Percentiles rank a stretch among this genome's conserved stretches.
phyloP scores from a whole-genome alignment of 2,888 invertebrate genomes.

The Platycheirus albimanus region DNA sequence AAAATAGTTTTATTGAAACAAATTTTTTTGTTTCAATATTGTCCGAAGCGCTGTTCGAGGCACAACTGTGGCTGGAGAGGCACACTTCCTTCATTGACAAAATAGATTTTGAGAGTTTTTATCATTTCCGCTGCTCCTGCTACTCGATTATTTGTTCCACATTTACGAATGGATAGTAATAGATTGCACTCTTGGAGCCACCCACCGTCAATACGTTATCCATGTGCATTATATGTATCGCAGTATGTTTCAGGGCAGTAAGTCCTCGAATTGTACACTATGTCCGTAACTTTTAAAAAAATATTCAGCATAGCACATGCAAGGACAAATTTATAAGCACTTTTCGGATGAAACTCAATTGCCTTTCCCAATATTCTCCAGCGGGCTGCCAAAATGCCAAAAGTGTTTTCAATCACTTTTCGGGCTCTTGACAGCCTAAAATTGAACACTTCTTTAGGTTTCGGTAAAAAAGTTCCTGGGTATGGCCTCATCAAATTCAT shows the following conservation, averaged over 20 bases:
- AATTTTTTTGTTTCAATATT: no score
- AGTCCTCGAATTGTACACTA: background rate
- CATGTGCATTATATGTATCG: background rate
- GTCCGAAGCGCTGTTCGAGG: no score
- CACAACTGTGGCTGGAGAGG: no score
- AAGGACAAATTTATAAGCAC: background rate
- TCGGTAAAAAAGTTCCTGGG: background rate
- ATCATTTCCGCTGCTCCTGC: background rate
- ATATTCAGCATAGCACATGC: slow-evolving; percentile 1
- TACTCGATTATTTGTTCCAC: slow-evolving; percentile 14
- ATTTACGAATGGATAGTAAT: slow-evolving; percentile 17
- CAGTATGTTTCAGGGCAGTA: slow-evolving; percentile 1
- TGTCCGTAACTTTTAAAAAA: slow-evolving; percentile 12
- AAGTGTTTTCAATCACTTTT: background rate
- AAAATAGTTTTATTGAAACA: no score
- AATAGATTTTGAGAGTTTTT: background rate
- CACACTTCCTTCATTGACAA: no score
- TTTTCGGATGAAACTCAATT: slow-evolving; percentile 5
- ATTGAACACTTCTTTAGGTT: slow-evolving; percentile 16
- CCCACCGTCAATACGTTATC: background rate
- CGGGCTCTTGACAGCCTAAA: slow-evolving; percentile 5
- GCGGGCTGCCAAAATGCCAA: slow-evolving; percentile 15
- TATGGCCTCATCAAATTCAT: background rate
- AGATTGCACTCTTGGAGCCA: background rate
- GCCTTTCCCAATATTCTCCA: background rate